Percentiles rank a stretch among this genome's conserved stretches.
Evolutionary conservation across 2,113 vertebrate species (phyloP).

Genomic region (Lepus timidus): DNA sequence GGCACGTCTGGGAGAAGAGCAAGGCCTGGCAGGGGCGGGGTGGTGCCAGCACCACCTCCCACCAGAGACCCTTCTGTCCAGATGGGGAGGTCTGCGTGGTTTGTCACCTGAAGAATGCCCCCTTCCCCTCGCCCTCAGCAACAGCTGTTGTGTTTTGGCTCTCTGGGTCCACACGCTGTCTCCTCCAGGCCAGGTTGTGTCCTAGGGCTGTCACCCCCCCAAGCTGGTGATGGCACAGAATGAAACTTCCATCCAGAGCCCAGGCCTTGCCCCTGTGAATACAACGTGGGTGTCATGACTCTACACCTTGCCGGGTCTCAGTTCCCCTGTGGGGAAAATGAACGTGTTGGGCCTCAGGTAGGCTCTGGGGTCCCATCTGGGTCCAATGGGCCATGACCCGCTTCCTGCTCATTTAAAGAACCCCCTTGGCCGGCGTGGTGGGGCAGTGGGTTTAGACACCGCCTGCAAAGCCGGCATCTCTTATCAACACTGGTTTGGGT

Average conservation of each 20-base stretch:
- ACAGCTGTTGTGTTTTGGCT: background rate
- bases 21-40: background rate
- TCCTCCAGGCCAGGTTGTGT: background rate
- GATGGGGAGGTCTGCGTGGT: background rate
- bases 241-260: background rate
- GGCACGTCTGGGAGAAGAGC: too few relatives aligned
- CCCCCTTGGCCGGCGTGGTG: background rate
- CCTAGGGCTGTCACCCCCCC: background rate
- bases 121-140: background rate
- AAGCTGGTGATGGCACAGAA: background rate
- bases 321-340: background rate
- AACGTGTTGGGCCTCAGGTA: background rate
- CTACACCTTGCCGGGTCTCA: background rate
- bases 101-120: background rate
- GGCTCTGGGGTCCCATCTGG: background rate
- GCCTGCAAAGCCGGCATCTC: too few relatives aligned
- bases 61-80: background rate
- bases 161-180: background rate
- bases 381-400: background rate
- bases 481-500: too few relatives aligned
- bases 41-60: rapidly evolving
- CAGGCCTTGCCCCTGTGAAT: background rate
- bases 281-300: background rate
- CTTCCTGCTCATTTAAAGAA: background rate
- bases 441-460: too few relatives aligned